Conservation (phyloP, 2,113 vertebrate genomes). For the Melanotaenia duboulayi region DNA sequence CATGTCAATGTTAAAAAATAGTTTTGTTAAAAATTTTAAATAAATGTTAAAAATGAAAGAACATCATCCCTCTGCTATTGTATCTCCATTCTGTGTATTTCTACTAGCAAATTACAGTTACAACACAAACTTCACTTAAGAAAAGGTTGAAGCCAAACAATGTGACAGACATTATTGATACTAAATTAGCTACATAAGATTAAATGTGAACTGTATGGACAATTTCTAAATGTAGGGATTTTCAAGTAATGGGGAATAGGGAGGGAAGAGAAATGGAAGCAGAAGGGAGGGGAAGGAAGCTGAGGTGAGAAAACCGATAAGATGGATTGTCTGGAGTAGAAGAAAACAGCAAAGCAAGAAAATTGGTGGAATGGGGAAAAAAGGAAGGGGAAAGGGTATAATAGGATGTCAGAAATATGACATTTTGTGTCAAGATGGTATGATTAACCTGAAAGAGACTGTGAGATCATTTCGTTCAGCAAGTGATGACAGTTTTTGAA, state of each 20-base stretch:
- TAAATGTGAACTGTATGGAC: conserved; percentile 11
- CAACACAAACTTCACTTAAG: conserved; percentile 3
- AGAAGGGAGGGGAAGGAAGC: neutral
- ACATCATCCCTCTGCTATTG: neutral
- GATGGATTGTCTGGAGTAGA: no score
- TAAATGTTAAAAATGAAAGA: no score
- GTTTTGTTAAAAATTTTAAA: no score
- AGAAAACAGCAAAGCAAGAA: no score
- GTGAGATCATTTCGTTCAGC: conserved; percentile 23
- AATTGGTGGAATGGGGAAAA: no score
- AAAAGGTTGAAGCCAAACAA: conserved; percentile 8
- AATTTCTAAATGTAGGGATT: conserved; percentile 32
- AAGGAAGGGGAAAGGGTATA: neutral
- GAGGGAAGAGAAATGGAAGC: neutral
- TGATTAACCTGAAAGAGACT: neutral
- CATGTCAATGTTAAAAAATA: no score
- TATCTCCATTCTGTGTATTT: neutral
- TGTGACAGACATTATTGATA: conserved; percentile 8
- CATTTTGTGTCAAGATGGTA: neutral
- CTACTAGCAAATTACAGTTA: neutral
- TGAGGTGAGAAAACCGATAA: neutral
- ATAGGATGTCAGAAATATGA: neutral
- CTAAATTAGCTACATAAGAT: conserved; percentile 29
- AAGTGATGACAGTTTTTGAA: conserved; percentile 49
- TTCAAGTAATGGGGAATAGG: neutral